These are phyloP conservation scores for Conomelus anceps DNA, from an alignment of 2,888 invertebrate species.

Conservation along the genomic window DNA sequence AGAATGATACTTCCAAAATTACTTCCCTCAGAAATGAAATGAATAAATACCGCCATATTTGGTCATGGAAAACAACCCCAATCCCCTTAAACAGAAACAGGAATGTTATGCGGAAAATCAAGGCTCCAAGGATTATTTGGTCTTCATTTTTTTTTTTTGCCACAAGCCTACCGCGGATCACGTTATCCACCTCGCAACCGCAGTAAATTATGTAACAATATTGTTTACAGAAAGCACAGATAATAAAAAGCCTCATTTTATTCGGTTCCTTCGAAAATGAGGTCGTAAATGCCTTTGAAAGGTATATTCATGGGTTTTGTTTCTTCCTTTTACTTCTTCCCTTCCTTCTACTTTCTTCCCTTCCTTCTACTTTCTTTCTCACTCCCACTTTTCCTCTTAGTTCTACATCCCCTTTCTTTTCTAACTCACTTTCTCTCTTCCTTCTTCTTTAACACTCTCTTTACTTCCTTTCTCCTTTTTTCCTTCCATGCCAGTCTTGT, in stretches of 20 bases:
- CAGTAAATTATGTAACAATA: neutral
- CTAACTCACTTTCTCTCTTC: neutral
- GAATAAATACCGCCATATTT: neutral
- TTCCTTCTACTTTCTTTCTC: neutral
- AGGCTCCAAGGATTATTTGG: neutral
- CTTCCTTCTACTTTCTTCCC: neutral
- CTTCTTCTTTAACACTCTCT: neutral
- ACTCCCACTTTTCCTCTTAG: neutral
- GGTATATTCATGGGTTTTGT: neutral
- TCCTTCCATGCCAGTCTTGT: neutral
- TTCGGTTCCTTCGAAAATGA: neutral
- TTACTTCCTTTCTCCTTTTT: neutral
- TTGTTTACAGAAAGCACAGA: neutral
- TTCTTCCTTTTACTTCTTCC: neutral
- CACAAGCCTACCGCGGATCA: neutral
- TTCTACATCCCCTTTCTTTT: neutral
- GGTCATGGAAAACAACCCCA: neutral
- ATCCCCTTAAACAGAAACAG: neutral
- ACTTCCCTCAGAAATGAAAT: neutral
- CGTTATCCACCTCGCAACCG: neutral
- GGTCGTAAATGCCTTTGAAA: neutral
- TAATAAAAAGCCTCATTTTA: neutral
- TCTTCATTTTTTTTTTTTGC: neutral
- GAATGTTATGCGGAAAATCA: neutral
- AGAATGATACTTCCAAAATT: neutral